Evolutionary conservation across 1,140 invertebrate species (phyloP).

Genomic region (Amphibalanus amphitrite): DNA sequence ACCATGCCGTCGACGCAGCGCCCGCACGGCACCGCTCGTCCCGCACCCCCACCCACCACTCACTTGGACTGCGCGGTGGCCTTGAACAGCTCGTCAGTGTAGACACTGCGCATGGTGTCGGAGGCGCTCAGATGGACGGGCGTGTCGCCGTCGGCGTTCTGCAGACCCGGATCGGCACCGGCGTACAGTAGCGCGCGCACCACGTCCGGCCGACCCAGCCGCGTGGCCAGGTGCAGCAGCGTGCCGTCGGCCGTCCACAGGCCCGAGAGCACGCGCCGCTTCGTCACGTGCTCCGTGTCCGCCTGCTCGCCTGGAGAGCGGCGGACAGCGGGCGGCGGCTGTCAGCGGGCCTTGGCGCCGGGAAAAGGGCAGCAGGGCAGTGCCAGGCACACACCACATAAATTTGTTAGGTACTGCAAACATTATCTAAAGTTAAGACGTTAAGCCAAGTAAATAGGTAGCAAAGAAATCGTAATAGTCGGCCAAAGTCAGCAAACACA

Average conservation of each 20-base stretch:
- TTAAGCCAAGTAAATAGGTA: constrained; percentile 7
- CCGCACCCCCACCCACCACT: constrained; percentile 14
- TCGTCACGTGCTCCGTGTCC: constrained; percentile 27
- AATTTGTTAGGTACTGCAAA: constrained; percentile 12
- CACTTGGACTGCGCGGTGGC: constrained; percentile 45
- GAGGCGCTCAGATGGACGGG: constrained; percentile 35
- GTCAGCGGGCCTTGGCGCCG: no score
- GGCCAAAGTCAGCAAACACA: constrained; percentile 7
- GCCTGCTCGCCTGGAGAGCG: constrained; percentile 17
- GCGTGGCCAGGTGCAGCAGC: constrained; percentile 38
- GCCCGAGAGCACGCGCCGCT: constrained; percentile 28
- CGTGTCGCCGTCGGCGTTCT: constrained; percentile 36
- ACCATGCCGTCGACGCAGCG: no score
- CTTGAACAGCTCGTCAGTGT: constrained; percentile 41
- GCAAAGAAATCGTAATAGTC: neutral
- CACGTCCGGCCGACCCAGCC: constrained; percentile 39
- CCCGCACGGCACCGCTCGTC: no score
- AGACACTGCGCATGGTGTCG: constrained; percentile 36
- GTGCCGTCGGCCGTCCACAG: constrained; percentile 36
- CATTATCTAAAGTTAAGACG: constrained; percentile 23
- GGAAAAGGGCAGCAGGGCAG: no score
- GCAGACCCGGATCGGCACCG: constrained; percentile 39
- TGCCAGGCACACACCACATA: neutral
- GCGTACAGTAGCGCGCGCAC: constrained; percentile 38
- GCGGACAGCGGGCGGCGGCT: no score